Evolutionary conservation across 2,113 vertebrate species (phyloP).

Genomic region (Anguilla japonica): DNA sequence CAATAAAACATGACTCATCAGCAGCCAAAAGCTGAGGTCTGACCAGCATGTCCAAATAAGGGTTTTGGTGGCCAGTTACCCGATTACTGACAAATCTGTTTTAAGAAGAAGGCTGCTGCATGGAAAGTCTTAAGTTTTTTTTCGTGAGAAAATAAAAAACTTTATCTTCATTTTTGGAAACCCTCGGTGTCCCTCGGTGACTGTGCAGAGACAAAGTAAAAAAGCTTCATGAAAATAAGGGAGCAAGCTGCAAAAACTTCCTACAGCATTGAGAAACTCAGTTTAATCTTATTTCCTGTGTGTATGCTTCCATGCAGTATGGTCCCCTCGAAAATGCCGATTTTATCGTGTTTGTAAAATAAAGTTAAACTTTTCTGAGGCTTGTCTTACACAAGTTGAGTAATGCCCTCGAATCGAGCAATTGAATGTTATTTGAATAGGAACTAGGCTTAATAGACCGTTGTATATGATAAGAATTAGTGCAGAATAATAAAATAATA

Average conservation of each 20-base stretch:
- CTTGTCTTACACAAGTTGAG: neutral
- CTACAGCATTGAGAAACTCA: neutral
- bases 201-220: neutral
- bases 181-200: too few relatives aligned
- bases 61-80: neutral
- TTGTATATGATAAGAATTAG: neutral
- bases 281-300: neutral
- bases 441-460: neutral
- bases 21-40: neutral
- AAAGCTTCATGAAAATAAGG: neutral
- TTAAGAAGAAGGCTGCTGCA: neutral
- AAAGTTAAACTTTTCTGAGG: neutral
- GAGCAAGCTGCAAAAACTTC: neutral
- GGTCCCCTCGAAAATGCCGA: too few relatives aligned
- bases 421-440: neutral
- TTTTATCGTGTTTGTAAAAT: neutral
- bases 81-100: neutral
- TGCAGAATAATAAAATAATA: neutral
- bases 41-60: neutral
- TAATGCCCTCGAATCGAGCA: neutral
- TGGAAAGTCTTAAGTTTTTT: neutral
- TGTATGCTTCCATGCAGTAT: neutral
- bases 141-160: neutral
- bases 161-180: neutral
- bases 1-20: neutral